Base-by-base conservation (phyloP, 1,140 invertebrate species). In the Rhopalosiphum padi region DNA sequence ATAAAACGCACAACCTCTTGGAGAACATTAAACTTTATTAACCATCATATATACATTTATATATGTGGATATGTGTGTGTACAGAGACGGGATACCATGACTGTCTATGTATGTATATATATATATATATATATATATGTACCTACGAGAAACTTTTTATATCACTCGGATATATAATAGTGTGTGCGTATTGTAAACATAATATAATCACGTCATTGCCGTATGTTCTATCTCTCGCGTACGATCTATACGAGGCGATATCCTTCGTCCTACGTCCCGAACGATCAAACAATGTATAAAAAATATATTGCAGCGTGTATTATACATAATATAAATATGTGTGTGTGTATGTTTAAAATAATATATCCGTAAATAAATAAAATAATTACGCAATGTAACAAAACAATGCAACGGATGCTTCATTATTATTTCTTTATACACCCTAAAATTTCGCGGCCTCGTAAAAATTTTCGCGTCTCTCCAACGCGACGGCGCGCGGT, bases 11-110 rank as follows among this genome's bases (percentile, higher is more conserved):
- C 25, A 41, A 68, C 53, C 89, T 60, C 53, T 68, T 23, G 25
- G 55, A 88, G 68, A 77, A 83, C 90, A 92, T 92, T 92, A 92
- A 92, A 92, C 90, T 92, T 92, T 92, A 92, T 92, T 92, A 92
- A 92, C 77, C 41, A 43, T 90, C 55, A 46, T n/a, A 48, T 48
- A 87, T 30, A 46, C 18, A n/a, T 30, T 25, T 43, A 48, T 87
- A n/a, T 87, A 21, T 22, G 51, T 23, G 2, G 18, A 18, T 41
- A 9, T 37, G 25, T 41, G 35, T 21, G n/a, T 11, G 22, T 37
- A 51, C 46, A 51, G 15, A 35, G 30, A 68, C 60, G 60, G 60
- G 60, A 68, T 68, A n/a, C 30, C 60, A 68, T 15, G 11, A 68
- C 15, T 68, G 4, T n/a, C 60, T 68, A n/a, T 68, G 30, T 68